A percentile compares a stretch with the other conserved stretches of the same genome.
phyloP scores from a whole-genome alignment of 1,140 invertebrate species.

The Nasonia longicornis region DNA sequence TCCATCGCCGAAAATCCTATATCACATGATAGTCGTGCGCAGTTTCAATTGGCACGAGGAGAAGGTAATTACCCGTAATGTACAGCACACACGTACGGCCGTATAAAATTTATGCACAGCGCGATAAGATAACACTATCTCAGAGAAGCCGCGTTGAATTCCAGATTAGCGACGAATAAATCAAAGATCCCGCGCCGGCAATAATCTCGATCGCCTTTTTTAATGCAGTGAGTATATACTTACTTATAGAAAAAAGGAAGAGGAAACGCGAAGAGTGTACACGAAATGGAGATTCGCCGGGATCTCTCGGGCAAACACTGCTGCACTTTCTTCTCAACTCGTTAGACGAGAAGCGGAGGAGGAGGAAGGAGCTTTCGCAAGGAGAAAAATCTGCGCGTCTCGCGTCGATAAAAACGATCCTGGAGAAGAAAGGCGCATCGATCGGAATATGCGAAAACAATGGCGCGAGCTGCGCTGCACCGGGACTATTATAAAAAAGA shows the following conservation, averaged over 20 bases:
- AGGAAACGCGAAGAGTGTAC: neutral
- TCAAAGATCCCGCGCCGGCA: neutral
- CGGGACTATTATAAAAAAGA: neutral
- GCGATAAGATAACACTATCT: conserved; percentile 1
- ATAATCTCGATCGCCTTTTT: neutral
- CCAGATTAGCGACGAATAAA: neutral
- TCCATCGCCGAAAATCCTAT: no score
- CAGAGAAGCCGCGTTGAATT: neutral
- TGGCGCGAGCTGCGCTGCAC: neutral
- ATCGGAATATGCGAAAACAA: conserved; percentile 31
- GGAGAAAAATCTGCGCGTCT: neutral
- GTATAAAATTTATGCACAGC: neutral
- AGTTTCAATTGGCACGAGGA: no score
- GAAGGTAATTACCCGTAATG: neutral
- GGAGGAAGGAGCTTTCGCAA: neutral
- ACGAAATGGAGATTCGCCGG: conserved; percentile 35
- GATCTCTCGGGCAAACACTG: conserved; percentile 23
- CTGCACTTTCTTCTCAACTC: conserved; percentile 30
- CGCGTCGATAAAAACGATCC: neutral
- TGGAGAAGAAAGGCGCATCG: neutral
- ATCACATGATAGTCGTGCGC: no score
- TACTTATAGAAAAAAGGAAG: neutral
- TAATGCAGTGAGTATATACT: no score
- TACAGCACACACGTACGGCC: neutral
- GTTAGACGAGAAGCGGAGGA: neutral